Conservation (phyloP, 1,140 invertebrate genomes). For the Heliconius himera region DNA sequence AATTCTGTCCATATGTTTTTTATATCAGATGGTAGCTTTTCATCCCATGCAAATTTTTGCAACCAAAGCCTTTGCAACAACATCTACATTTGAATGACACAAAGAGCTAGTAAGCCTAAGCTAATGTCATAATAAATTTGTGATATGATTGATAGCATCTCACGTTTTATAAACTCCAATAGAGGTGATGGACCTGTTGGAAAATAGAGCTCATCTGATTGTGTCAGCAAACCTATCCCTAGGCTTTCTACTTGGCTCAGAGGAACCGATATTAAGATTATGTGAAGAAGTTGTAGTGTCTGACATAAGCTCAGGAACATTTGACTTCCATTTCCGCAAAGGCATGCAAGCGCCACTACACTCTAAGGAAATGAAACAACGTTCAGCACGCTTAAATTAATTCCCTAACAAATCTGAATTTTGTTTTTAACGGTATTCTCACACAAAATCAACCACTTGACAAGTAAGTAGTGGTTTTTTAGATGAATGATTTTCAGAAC, state of each 20-base stretch:
- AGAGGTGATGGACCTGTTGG: too few relatives aligned
- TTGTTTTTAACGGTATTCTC: slow-evolving; percentile 42
- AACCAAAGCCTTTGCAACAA: slow-evolving; percentile 30
- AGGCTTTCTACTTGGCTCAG: too few relatives aligned
- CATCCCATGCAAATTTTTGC: slow-evolving; percentile 22
- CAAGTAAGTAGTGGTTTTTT: slow-evolving; percentile 37
- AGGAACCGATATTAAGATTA: too few relatives aligned
- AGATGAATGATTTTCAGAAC: slow-evolving; percentile 44
- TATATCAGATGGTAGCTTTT: slow-evolving; percentile 2
- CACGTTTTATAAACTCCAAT: slow-evolving; percentile 13
- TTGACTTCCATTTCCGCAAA: slow-evolving; percentile 5
- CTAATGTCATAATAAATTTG: slow-evolving; percentile 29
- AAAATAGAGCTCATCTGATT: too few relatives aligned
- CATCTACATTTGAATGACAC: slow-evolving; percentile 28
- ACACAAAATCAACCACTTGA: slow-evolving; percentile 40
- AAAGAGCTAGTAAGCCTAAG: slow-evolving; percentile 31
- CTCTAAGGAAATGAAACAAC: slow-evolving; percentile 36
- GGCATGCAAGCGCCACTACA: slow-evolving; percentile 15
- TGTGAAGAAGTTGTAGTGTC: too few relatives aligned
- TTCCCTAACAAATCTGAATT: slow-evolving; percentile 34
- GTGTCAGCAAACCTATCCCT: too few relatives aligned
- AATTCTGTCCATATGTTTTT: not conserved
- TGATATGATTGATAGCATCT: slow-evolving; percentile 25
- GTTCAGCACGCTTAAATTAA: slow-evolving; percentile 29
- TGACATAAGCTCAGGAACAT: too few relatives aligned